Conservation (phyloP, 2,797 vertebrate genomes). For the Enteromius mattozi region DNA sequence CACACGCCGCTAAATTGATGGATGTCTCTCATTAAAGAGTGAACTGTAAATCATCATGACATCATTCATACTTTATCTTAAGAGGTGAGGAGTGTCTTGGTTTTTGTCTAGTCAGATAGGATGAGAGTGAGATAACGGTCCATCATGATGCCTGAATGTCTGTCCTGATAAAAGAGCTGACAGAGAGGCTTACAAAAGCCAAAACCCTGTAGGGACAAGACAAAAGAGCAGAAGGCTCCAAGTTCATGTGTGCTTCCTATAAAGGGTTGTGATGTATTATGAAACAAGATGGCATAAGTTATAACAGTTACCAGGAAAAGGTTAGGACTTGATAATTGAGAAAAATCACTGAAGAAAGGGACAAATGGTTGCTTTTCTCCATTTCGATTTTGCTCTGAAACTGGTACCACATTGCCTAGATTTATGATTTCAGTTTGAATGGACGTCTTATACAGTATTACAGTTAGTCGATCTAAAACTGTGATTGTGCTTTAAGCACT, state of each 20-base stretch:
- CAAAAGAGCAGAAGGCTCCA: conserved; percentile 13
- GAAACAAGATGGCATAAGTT: neutral
- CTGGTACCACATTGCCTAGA: neutral
- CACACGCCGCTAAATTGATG: neutral
- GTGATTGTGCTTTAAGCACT: neutral
- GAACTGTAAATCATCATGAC: conserved; percentile 21
- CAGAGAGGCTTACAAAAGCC: conserved; percentile 6
- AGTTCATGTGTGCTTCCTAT: neutral
- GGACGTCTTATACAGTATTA: neutral
- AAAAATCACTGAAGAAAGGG: neutral
- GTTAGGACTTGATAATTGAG: neutral
- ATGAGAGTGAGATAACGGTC: conserved; percentile 19
- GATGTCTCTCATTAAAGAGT: conserved; percentile 27
- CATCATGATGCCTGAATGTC: conserved; percentile 28
- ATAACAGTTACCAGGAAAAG: neutral
- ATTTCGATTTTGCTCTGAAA: neutral
- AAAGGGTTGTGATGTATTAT: neutral
- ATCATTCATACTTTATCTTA: conserved; percentile 19
- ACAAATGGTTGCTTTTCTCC: neutral
- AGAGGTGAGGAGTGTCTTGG: conserved; percentile 23
- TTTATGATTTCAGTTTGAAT: neutral
- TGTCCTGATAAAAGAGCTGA: conserved; percentile 41
- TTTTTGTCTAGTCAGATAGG: conserved; percentile 38
- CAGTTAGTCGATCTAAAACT: neutral
- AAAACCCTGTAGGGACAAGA: conserved; percentile 26